phyloP scores from a whole-genome alignment of 2,888 invertebrate species.

The Micoletzkya japonica region DNA sequence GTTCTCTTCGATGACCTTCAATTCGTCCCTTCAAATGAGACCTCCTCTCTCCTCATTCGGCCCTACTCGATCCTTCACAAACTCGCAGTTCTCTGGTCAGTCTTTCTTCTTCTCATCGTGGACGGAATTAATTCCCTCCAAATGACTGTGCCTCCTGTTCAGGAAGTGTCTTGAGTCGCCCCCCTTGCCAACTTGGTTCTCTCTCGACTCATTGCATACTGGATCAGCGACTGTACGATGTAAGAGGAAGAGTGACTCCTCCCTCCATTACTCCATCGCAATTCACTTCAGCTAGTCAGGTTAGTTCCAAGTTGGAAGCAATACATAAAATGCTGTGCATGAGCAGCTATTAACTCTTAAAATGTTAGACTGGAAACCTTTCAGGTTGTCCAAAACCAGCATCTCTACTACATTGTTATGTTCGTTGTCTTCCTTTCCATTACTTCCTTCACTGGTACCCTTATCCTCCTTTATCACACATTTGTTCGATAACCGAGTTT shows the following conservation, averaged over 20 bases:
- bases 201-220: conserved; percentile 26
- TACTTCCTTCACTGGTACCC: background rate
- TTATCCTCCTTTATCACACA: conserved; percentile 11
- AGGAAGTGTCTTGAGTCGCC: too few species aligned
- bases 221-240: too few species aligned
- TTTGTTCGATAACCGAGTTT: conserved; percentile 16
- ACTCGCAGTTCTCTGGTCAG: background rate
- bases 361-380: background rate
- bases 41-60: too few species aligned
- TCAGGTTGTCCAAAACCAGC: conserved; percentile 1
- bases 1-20: background rate
- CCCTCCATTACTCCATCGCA: conserved; percentile 33
- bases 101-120: too few species aligned
- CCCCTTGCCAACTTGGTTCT: conserved; percentile 16
- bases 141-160: too few species aligned
- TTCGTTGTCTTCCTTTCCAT: conserved; percentile 13
- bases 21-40: background rate
- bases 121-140: too few species aligned
- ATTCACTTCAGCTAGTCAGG: conserved; percentile 23
- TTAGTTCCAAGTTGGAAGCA: conserved; percentile 8
- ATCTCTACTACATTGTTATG: conserved; percentile 1
- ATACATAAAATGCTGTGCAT: conserved; percentile 8
- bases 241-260: too few species aligned
- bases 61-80: background rate
- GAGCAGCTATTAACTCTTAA: background rate